phyloP scores from a whole-genome alignment of 1,140 invertebrate genomes.

The Ectropis grisescens region DNA sequence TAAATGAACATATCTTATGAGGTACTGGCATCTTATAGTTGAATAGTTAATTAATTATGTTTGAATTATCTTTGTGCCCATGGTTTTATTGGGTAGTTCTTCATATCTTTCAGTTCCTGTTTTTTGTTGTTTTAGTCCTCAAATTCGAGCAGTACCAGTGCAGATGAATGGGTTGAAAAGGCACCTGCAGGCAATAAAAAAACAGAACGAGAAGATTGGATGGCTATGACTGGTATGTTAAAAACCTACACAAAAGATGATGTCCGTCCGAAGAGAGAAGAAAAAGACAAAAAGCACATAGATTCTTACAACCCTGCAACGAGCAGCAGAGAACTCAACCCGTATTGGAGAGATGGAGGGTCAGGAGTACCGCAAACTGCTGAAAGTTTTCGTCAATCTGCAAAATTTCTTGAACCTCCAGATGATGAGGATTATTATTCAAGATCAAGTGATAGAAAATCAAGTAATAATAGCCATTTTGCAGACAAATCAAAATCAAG shows the following conservation, averaged over 20 bases:
- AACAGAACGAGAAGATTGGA: constrained; percentile 68
- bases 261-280: constrained; percentile 51
- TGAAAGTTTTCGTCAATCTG: constrained; percentile 32
- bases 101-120: neutral
- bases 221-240: constrained; percentile 66
- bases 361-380: constrained; percentile 77
- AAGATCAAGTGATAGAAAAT: constrained; percentile 10
- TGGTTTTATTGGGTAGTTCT: too few relatives aligned
- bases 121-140: constrained; percentile 30
- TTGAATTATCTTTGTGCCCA: too few relatives aligned
- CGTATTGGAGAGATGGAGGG: constrained; percentile 92
- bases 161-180: constrained; percentile 73
- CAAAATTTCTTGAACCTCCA: constrained; percentile 58
- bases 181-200: constrained; percentile 8
- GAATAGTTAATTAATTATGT: too few relatives aligned
- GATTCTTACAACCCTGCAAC: constrained; percentile 79
- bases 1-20: neutral
- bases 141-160: constrained; percentile 28
- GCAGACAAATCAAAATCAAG: too few relatives aligned
- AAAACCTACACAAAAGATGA: constrained; percentile 65
- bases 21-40: neutral
- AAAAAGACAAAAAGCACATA: constrained; percentile 68
- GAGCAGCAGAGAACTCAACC: constrained; percentile 87
- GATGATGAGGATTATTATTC: constrained; percentile 38
- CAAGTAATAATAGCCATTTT: too few relatives aligned